phyloP scores from a whole-genome alignment of 2,113 vertebrate genomes.

The Menura novaehollandiae region DNA sequence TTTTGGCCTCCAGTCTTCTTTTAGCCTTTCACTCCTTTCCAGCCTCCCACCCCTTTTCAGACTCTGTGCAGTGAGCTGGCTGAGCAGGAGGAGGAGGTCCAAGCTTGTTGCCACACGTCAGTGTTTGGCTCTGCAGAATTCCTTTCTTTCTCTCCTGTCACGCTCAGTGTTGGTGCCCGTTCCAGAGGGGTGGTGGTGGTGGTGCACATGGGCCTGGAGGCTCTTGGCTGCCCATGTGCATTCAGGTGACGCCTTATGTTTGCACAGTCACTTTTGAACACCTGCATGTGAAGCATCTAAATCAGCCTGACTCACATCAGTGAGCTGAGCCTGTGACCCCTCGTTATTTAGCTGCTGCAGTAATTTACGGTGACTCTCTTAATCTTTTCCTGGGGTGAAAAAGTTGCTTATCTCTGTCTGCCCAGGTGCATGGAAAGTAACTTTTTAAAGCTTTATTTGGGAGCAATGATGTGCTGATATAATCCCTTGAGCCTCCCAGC shows the following conservation, averaged over 20 bases:
- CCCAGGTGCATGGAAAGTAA: neutral
- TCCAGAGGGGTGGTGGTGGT: neutral
- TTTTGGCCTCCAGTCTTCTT: neutral
- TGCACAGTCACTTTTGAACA: neutral
- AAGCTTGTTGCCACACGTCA: neutral
- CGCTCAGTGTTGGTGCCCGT: rapidly evolving
- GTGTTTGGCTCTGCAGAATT: neutral
- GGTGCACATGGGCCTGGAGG: rapidly evolving
- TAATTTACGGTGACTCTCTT: neutral
- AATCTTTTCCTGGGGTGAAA: neutral
- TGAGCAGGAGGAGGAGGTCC: neutral
- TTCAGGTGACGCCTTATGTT: neutral
- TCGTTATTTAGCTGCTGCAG: neutral
- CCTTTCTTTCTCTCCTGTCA: neutral
- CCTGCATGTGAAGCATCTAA: neutral
- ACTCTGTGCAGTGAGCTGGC: neutral
- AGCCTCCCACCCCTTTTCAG: neutral
- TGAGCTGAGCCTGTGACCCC: neutral
- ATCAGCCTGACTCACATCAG: neutral
- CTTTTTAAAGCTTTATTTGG: neutral
- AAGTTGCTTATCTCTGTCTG: neutral
- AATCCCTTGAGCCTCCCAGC: neutral
- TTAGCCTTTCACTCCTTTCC: neutral
- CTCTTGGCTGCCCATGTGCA: rapidly evolving
- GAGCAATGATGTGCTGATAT: neutral